Conservation (phyloP, 2,797 vertebrate genomes). For the Xerus rutilus region DNA sequence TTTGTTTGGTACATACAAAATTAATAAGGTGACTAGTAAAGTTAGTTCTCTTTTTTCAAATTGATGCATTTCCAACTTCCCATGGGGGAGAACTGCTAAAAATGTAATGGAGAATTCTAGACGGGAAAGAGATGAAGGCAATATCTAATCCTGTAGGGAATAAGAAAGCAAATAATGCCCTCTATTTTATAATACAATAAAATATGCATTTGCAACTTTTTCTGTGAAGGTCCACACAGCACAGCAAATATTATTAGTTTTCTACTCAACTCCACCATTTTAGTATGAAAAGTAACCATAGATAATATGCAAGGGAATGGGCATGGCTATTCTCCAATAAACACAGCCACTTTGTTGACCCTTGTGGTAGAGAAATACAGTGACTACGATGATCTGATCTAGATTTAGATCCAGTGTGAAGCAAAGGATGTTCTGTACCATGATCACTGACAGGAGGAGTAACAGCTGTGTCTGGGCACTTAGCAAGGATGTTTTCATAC, state of each 20-base stretch:
- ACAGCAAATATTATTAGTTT: neutral
- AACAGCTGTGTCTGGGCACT: neutral
- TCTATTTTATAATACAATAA: constrained; percentile 2
- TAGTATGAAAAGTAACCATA: neutral
- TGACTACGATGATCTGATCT: neutral
- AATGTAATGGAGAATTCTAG: neutral
- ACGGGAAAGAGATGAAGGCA: neutral
- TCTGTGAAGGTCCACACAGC: neutral
- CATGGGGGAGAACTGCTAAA: neutral
- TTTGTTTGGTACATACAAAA: neutral
- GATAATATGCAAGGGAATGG: neutral
- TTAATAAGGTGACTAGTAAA: neutral
- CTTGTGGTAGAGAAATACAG: neutral
- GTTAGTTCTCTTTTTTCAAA: neutral
- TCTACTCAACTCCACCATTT: neutral
- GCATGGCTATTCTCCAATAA: neutral
- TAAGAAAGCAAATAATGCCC: neutral
- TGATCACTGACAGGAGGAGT: neutral
- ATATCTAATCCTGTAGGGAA: neutral
- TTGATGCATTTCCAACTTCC: neutral
- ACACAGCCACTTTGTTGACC: neutral
- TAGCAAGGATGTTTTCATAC: neutral
- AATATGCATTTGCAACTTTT: neutral
- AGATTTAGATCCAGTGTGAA: neutral
- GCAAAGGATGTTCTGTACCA: neutral